Percentiles rank a stretch among this genome's conserved stretches.
Conservation (phyloP, 2,113 vertebrate species). For the Anhinga anhinga region DNA sequence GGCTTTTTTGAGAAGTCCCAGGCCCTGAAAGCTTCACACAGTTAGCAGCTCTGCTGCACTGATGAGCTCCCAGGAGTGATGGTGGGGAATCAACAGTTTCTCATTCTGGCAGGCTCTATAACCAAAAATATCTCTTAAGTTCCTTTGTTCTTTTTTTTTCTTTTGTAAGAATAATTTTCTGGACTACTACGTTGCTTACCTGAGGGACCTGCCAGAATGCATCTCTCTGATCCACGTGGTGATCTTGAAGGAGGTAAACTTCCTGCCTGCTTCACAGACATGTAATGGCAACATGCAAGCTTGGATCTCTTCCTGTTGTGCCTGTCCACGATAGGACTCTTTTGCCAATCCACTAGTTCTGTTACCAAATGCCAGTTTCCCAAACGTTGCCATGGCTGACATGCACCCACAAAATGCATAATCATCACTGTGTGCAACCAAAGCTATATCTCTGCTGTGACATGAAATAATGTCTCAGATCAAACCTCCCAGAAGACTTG, state of each 20-base stretch:
- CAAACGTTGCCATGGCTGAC: rapidly evolving
- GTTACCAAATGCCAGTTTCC: background rate
- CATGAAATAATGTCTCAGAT: background rate
- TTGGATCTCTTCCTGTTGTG: background rate
- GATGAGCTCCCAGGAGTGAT: background rate
- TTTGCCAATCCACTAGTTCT: background rate
- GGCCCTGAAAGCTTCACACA: background rate
- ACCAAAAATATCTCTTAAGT: background rate
- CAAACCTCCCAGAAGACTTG: background rate
- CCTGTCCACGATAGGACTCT: background rate
- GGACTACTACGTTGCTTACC: constrained; percentile 92
- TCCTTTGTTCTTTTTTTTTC: background rate
- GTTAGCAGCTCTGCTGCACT: background rate
- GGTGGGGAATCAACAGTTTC: background rate
- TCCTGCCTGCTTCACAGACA: background rate
- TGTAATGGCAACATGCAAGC: background rate
- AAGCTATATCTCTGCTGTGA: background rate
- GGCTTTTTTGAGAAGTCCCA: background rate
- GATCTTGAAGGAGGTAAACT: constrained; percentile 79
- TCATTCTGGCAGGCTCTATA: background rate
- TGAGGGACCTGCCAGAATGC: constrained; percentile 94
- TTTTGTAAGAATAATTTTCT: constrained; percentile 90
- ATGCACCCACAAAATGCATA: background rate
- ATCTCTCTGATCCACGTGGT: constrained; percentile 86
- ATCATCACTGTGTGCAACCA: background rate